These are phyloP conservation scores for Drosophila jambulina DNA, from an alignment of 1,140 invertebrate species.

Conservation along the genomic window DNA sequence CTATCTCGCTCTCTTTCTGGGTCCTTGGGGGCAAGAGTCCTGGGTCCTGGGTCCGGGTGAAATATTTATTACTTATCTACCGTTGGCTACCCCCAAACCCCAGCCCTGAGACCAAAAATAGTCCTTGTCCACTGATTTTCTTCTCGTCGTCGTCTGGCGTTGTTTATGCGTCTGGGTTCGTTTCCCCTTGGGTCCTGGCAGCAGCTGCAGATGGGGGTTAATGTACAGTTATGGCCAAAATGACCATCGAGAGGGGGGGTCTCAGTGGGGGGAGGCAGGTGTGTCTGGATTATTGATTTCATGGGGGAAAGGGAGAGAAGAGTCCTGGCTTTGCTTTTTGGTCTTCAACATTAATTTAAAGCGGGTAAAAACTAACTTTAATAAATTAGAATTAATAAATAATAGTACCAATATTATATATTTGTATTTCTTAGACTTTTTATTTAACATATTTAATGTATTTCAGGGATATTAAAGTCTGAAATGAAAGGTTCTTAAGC, in stretches of 20 bases:
- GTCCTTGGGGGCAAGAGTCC: conserved; percentile 17
- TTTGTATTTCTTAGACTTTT: too few species aligned
- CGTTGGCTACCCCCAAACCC: conserved; percentile 25
- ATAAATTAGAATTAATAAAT: background rate
- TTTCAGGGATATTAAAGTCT: background rate
- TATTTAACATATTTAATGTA: background rate
- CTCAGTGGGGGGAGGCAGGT: conserved; percentile 17
- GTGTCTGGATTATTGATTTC: conserved; percentile 48
- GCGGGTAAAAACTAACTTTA: background rate
- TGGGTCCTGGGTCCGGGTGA: conserved; percentile 38
- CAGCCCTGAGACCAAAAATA: conserved; percentile 5
- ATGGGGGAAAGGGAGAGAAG: background rate
- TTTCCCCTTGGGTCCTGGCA: conserved; percentile 12
- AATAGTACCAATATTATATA: background rate
- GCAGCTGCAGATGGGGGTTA: conserved; percentile 30
- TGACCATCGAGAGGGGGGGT: conserved; percentile 31
- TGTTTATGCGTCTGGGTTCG: conserved; percentile 69
- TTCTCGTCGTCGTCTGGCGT: conserved; percentile 36
- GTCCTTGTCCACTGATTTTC: conserved; percentile 55
- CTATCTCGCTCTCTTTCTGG: background rate
- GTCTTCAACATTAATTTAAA: background rate
- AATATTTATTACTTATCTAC: conserved; percentile 75
- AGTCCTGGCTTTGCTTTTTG: background rate
- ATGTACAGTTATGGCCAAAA: conserved; percentile 56
- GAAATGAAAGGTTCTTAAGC: background rate